Evolutionary conservation across 2,888 invertebrate genomes (phyloP), one percentile per base, ranked within the genome.

Genomic region (Chymomyza fuscimana): DNA sequence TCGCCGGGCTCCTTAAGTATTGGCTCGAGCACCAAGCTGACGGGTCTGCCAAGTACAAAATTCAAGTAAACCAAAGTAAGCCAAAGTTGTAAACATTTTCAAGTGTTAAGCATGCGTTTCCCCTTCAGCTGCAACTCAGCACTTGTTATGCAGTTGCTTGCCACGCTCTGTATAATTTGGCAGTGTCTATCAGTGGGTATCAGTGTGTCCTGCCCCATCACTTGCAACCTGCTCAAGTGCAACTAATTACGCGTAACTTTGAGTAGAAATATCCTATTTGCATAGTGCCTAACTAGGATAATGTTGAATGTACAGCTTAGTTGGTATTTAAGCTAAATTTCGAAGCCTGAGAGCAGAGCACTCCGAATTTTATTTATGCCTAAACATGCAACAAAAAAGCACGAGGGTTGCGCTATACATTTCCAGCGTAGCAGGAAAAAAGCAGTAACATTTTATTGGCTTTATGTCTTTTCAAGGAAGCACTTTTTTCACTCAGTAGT

Each of bases 1-100:
- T 93, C 93, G 40, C 96, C 96, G n/a, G 94, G 92, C 91, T 96
- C 96, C 65, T 93, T 92, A 0, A 94, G 94, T 22, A 95, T 94
- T 89, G 95, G 95, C 82, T 95, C 95, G 25, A 95, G 91, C 12
- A 95, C 91, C 80, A 95, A 93, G 73, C 93, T 94, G 4, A 94
- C 93, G 5, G 94, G 94, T 67, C 94, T 92, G 61, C 89, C 76
- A 73, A 63, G 15, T 65, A 63, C 16, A 59, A 36, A 16, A 64
- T 12, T 16, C 40, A n/a, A 69, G 51, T 3, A 32, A 60, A 5
- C 4, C 32, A 50, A 58, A 64, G 68, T 58, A 63, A 69, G 63
- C 63, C 62, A 69, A 74, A 80, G 72, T 74, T 74, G 78, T 73
- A 86, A 81, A 86, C 62, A 79, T 83, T 67, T 76, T 68, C 58